phyloP scores from a whole-genome alignment of 2,888 invertebrate species.

The Therioaphis trifolii region DNA sequence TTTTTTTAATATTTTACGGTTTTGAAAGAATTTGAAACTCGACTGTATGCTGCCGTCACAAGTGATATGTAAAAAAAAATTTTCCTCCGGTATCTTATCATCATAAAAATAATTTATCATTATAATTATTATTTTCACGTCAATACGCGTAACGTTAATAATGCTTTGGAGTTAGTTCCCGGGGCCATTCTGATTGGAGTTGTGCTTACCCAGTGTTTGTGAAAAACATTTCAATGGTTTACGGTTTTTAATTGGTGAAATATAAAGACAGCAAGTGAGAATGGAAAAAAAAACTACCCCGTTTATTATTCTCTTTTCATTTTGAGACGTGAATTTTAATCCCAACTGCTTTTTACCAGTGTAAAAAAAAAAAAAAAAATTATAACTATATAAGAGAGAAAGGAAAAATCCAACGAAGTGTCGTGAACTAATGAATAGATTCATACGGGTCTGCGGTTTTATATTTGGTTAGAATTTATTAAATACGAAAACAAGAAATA shows the following conservation, averaged over 20 bases:
- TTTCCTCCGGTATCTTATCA: background rate
- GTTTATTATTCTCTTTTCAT: slow-evolving; percentile 31
- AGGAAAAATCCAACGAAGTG: slow-evolving; percentile 31
- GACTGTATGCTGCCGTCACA: too few species aligned
- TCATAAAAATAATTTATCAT: background rate
- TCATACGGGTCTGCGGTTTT: background rate
- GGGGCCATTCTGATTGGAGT: slow-evolving; percentile 10
- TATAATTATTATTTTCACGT: background rate
- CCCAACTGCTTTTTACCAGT: background rate
- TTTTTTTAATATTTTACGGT: too few species aligned
- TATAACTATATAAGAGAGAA: background rate
- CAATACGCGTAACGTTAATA: slow-evolving; percentile 11
- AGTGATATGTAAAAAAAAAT: too few species aligned
- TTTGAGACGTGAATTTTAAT: slow-evolving; percentile 31
- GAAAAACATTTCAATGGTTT: slow-evolving; percentile 32
- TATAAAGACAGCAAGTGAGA: slow-evolving; percentile 33
- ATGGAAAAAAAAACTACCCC: slow-evolving; percentile 4
- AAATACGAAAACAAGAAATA: slow-evolving; percentile 30
- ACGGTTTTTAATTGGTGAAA: slow-evolving; percentile 40
- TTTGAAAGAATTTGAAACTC: too few species aligned
- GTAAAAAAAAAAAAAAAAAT: background rate
- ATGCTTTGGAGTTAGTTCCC: slow-evolving; percentile 2
- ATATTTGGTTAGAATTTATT: slow-evolving; percentile 37
- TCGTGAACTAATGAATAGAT: slow-evolving; percentile 46
- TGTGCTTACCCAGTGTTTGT: background rate